These are phyloP conservation scores for Pandemis heparana DNA, from an alignment of 2,888 invertebrate genomes.

Conservation along the genomic window DNA sequence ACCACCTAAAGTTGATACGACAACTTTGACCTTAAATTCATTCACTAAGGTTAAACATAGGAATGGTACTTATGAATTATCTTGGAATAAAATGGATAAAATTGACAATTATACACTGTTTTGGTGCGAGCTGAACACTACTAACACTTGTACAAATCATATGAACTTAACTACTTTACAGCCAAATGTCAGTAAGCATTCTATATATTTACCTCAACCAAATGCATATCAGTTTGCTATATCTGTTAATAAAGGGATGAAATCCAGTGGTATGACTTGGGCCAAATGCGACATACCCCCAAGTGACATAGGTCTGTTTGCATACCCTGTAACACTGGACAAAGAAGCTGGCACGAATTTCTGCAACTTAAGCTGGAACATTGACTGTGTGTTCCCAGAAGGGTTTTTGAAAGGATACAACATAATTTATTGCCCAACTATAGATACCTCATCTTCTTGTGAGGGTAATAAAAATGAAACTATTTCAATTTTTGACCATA, in stretches of 20 bases:
- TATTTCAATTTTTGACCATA: constrained; percentile 75
- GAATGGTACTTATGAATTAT: constrained; percentile 89
- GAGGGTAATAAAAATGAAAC: constrained; percentile 70
- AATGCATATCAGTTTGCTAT: constrained; percentile 92
- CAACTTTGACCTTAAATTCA: constrained; percentile 77
- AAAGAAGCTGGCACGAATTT: constrained; percentile 73
- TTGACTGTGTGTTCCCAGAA: constrained; percentile 90
- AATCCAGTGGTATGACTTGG: constrained; percentile 95
- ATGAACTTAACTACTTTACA: constrained; percentile 76
- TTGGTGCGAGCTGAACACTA: constrained; percentile 88
- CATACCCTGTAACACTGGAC: constrained; percentile 73
- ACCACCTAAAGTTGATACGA: constrained; percentile 81
- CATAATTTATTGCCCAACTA: constrained; percentile 90
- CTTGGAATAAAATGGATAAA: constrained; percentile 88
- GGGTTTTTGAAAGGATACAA: constrained; percentile 90
- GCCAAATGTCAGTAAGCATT: constrained; percentile 68
- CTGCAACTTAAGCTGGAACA: constrained; percentile 89
- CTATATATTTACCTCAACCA: constrained; percentile 86
- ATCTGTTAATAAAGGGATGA: constrained; percentile 88
- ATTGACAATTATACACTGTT: constrained; percentile 91
- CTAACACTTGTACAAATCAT: constrained; percentile 83
- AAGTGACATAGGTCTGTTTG: constrained; percentile 83
- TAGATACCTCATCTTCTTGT: constrained; percentile 83
- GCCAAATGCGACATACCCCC: constrained; percentile 88
- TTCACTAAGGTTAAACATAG: constrained; percentile 91